Conservation (phyloP, 2,888 invertebrate genomes). For the Orthonychiurus folsomi region DNA sequence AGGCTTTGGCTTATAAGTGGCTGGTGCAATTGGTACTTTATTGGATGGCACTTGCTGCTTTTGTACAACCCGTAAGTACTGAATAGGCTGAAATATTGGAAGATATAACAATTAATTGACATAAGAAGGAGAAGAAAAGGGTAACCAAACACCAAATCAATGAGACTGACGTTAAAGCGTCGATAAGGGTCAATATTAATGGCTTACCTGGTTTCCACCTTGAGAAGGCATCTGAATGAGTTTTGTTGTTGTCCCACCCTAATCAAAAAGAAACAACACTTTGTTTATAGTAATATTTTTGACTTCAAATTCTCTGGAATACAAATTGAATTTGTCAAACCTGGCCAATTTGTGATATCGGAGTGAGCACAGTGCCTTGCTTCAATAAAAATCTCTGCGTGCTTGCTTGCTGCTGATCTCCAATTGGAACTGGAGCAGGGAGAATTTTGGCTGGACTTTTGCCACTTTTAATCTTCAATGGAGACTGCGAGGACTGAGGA, state of each 20-base stretch:
- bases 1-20: conserved; percentile 32
- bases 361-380: conserved; percentile 42
- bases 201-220: conserved; percentile 22
- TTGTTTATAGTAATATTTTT: no score
- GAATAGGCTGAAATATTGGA: conserved; percentile 45
- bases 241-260: conserved; percentile 33
- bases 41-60: conserved; percentile 30
- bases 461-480: conserved; percentile 49
- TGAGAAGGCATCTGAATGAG: conserved; percentile 21
- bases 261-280: conserved; percentile 24
- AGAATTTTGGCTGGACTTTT: conserved; percentile 64
- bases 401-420: conserved; percentile 34
- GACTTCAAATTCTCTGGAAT: no score
- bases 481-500: conserved; percentile 19
- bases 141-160: no score
- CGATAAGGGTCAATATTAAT: neutral
- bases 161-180: no score
- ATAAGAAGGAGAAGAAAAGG: no score
- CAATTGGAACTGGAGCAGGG: conserved; percentile 50
- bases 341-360: conserved; percentile 17
- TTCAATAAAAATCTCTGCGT: conserved; percentile 49
- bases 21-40: conserved; percentile 39
- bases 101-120: neutral
- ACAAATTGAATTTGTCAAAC: no score
- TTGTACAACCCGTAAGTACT: conserved; percentile 59